These are phyloP conservation scores for Alligator mississippiensis DNA, from an alignment of 2,113 vertebrate species.

Conservation along the genomic window DNA sequence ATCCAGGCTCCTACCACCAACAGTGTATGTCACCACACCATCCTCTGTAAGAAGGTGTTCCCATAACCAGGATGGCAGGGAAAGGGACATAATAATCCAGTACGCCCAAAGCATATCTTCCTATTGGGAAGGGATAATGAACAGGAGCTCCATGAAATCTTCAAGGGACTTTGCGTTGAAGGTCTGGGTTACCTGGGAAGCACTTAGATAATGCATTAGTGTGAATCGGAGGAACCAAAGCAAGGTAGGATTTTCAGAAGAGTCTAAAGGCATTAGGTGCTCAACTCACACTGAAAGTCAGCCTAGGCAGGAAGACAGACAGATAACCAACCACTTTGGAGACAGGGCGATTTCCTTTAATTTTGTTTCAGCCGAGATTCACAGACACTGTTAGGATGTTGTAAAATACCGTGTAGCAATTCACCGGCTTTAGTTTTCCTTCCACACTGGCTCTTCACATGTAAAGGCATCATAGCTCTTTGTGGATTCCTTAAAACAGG, in stretches of 20 bases:
- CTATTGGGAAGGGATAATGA: background rate
- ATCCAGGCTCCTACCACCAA: too few relatives aligned
- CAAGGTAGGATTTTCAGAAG: background rate
- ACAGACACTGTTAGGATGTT: background rate
- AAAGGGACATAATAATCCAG: background rate
- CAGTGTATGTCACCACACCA: too few relatives aligned
- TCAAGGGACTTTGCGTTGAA: background rate
- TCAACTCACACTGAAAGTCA: too few relatives aligned
- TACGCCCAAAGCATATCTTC: background rate
- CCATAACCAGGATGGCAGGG: rapidly evolving
- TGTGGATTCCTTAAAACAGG: background rate
- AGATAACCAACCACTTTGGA: background rate
- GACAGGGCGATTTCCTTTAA: background rate
- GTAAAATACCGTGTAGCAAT: background rate
- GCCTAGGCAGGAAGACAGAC: background rate
- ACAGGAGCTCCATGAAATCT: too few relatives aligned
- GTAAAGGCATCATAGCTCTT: background rate
- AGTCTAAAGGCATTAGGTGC: background rate
- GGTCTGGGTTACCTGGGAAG: background rate
- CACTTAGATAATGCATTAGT: background rate
- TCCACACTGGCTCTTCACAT: background rate
- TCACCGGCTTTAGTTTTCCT: background rate
- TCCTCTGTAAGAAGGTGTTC: rapidly evolving
- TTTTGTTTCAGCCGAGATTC: background rate
- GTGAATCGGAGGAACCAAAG: rapidly evolving